These are phyloP conservation scores for Ailuropoda melanoleuca DNA, from an alignment of 2,113 vertebrate species.

Conservation along the genomic window DNA sequence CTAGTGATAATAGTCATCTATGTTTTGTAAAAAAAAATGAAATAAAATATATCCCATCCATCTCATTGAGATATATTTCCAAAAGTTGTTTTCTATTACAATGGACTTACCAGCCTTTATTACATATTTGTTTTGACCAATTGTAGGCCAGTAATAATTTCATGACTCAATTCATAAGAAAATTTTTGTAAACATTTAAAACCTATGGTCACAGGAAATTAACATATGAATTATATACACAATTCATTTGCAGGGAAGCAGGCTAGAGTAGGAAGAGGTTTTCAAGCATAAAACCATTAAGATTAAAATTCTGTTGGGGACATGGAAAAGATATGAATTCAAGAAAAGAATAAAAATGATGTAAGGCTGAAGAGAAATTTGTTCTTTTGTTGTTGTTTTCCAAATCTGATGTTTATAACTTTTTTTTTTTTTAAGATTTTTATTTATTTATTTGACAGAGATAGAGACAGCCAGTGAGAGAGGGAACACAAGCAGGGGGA, in stretches of 20 bases:
- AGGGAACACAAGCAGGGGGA: too few relatives aligned
- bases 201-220: background rate
- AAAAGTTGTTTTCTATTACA: background rate
- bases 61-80: background rate
- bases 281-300: background rate
- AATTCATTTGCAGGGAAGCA: background rate
- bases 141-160: background rate
- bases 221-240: background rate
- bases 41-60: background rate
- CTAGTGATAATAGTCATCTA: background rate
- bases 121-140: background rate
- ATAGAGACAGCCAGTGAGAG: too few relatives aligned
- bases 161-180: background rate
- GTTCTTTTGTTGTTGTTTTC: background rate
- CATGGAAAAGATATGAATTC: background rate
- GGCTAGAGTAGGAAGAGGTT: background rate
- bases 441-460: too few relatives aligned
- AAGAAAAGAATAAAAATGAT: background rate
- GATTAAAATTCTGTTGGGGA: background rate
- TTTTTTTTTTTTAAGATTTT: too few relatives aligned
- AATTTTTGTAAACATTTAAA: background rate
- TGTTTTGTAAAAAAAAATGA: background rate
- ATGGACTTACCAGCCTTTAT: background rate
- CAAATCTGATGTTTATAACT: background rate
- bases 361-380: background rate